Base-by-base conservation (phyloP, 1,140 invertebrate genomes). In the Meteorus sp. region DNA sequence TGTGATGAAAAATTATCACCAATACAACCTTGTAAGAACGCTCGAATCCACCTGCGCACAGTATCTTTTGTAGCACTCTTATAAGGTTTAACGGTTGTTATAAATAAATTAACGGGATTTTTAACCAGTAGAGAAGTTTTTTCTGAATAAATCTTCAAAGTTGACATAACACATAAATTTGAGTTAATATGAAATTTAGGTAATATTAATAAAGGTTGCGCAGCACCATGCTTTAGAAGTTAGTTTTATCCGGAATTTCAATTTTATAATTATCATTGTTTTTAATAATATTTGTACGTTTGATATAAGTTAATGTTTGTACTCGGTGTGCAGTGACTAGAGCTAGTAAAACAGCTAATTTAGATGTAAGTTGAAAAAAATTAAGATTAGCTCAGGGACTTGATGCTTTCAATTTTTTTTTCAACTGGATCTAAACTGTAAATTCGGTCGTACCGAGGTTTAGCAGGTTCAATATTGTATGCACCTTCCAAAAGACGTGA, bases 261-360 rank as follows among this genome's bases (percentile, higher is more conserved):
- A 62, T 54, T 31, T 55, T 43, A 20, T 47, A 41, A 9, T 56
- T 50, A 9, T 48, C 44, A 11, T 41, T 19, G 9, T 13, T 33
- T 29, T 47, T 35, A 39, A 27, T 48, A 9, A 59, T 55, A 62
- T 58, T 54, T 11, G 5, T 31, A 31, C 25, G 29, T 23, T 50
- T 47, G 31, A 61, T 61, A 3, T 19, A 45, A 9, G 47, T 6
- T 19, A 53, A n/a, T n/a, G 60, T 61, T 53, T 61, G 39, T 27
- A n/a, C 35, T 4, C 54, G 7, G 33, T 56, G 54, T 2, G 53
- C 54, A 9, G 60, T 57, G 15, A 35, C 13, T 47, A 57, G 47
- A 3, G 48, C 60, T 25, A 61, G n/a, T 47, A 61, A 47, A n/a
- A 61, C 22, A 3, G 56, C 53, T 8, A 52, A 39, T 43, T 57